phyloP scores from a whole-genome alignment of 1,140 invertebrate genomes.

The Anastrepha ludens region DNA sequence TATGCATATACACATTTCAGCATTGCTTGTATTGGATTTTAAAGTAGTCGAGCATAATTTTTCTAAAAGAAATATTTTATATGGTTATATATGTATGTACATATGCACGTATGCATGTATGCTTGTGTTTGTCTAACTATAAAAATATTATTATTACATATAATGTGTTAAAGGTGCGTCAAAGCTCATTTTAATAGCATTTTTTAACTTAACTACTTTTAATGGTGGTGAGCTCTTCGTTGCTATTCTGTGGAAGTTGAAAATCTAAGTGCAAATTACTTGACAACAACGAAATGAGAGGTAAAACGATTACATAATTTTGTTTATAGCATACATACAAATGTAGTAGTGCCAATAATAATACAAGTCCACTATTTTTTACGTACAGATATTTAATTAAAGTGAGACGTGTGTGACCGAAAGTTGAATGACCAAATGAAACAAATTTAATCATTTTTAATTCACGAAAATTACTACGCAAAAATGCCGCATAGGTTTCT shows the following conservation, averaged over 20 bases:
- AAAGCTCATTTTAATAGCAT: too few species aligned
- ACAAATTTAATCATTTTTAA: neutral
- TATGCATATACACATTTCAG: too few species aligned
- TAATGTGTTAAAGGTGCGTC: too few species aligned
- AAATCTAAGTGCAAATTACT: neutral
- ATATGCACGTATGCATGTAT: neutral
- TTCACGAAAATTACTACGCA: neutral
- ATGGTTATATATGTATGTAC: neutral
- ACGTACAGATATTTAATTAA: neutral
- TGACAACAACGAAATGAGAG: slow-evolving; percentile 7
- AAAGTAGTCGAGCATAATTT: too few species aligned
- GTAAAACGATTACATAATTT: neutral
- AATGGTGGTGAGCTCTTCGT: neutral
- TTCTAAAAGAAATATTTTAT: neutral
- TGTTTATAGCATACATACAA: too few species aligned
- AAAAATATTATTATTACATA: too few species aligned
- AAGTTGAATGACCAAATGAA: slow-evolving; percentile 17
- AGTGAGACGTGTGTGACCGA: neutral
- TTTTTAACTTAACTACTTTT: too few species aligned
- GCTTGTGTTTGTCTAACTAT: too few species aligned
- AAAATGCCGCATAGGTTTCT: neutral
- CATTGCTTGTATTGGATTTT: too few species aligned
- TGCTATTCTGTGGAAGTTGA: neutral
- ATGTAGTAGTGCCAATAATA: neutral
- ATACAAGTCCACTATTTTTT: neutral